These are phyloP conservation scores for Ceratitis capitata DNA, from an alignment of 1,140 invertebrate genomes.

Conservation along the genomic window DNA sequence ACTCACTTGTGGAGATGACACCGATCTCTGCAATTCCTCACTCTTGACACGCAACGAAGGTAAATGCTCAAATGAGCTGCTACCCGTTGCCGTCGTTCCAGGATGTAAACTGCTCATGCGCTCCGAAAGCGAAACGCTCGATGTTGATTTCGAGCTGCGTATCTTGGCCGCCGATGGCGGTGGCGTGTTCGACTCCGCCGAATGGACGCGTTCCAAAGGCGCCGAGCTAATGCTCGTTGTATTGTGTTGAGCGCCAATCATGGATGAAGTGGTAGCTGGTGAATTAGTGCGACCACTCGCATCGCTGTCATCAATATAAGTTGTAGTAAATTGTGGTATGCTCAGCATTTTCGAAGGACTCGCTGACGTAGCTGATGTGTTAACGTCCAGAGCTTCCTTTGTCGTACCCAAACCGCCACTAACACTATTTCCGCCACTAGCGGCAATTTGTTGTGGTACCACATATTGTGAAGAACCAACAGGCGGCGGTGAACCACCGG, in stretches of 20 bases:
- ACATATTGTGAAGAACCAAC: conserved; percentile 62
- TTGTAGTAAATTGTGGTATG: conserved; percentile 42
- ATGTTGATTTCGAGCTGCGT: conserved; percentile 55
- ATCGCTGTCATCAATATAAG: conserved; percentile 37
- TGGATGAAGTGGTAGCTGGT: conserved; percentile 36
- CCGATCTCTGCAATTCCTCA: conserved; percentile 69
- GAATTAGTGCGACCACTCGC: neutral
- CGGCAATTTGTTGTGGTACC: conserved; percentile 51
- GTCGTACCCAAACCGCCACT: conserved; percentile 51
- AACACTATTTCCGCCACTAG: conserved; percentile 45
- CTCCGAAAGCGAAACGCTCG: conserved; percentile 42
- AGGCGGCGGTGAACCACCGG: conserved; percentile 59
- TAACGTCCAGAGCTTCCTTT: conserved; percentile 36
- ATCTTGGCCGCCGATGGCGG: conserved; percentile 46
- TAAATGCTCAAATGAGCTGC: conserved; percentile 62
- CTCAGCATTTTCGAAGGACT: conserved; percentile 42
- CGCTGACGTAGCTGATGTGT: conserved; percentile 42
- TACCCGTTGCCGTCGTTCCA: conserved; percentile 42
- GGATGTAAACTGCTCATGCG: conserved; percentile 51
- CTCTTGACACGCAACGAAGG: conserved; percentile 66
- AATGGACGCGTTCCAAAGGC: conserved; percentile 42
- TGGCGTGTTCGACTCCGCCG: neutral
- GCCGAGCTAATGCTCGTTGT: conserved; percentile 39
- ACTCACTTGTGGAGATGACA: conserved; percentile 70
- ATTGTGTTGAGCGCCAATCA: neutral